Conservation (phyloP, 2,888 invertebrate species). For the Thecophora atra region DNA sequence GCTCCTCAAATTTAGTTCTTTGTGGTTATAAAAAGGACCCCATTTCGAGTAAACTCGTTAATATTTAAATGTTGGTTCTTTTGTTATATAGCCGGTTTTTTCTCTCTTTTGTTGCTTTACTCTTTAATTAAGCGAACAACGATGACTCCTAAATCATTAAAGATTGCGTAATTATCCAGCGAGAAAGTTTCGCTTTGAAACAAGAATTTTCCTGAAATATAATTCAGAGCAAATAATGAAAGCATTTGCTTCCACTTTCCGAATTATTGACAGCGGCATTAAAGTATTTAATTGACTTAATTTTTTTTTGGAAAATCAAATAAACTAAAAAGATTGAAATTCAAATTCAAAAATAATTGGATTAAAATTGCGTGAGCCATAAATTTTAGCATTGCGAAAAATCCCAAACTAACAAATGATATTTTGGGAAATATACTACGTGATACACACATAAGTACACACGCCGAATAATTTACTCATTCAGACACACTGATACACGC, state of each 20-base stretch:
- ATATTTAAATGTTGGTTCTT: constrained; percentile 4
- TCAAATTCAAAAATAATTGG: constrained; percentile 21
- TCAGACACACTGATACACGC: neutral
- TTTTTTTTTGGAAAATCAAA: neutral
- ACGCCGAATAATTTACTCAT: neutral
- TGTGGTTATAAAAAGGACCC: constrained; percentile 1
- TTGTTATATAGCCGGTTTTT: too few species aligned
- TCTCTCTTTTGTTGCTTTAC: too few species aligned
- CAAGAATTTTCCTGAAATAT: too few species aligned
- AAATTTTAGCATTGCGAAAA: neutral
- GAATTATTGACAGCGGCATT: constrained; percentile 18
- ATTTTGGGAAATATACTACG: neutral
- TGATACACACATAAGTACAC: neutral
- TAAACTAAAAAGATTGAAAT: constrained; percentile 2
- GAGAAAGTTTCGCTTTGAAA: too few species aligned
- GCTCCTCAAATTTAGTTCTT: neutral
- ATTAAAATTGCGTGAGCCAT: neutral
- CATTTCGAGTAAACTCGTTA: neutral
- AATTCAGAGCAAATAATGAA: too few species aligned
- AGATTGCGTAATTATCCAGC: too few species aligned
- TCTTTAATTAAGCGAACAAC: too few species aligned
- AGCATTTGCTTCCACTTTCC: neutral
- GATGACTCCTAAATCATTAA: too few species aligned
- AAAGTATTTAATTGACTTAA: constrained; percentile 16
- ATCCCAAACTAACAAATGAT: neutral